Base-by-base conservation (phyloP, 2,888 invertebrate genomes). In the Scaptomyza parva region DNA sequence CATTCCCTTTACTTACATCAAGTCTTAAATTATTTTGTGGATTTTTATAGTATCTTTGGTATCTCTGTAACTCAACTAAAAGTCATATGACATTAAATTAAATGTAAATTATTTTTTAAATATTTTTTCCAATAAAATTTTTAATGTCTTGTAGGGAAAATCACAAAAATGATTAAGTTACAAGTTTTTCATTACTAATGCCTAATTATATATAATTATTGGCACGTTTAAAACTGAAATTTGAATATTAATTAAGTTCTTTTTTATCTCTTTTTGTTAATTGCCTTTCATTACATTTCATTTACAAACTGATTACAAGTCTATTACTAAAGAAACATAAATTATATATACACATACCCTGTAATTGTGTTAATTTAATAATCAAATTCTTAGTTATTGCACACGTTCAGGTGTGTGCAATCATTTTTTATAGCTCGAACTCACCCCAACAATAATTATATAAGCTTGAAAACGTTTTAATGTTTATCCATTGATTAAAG, bases 161-260 rank as follows among this genome's bases (percentile, higher is more conserved):
- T 6, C 5, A n/a, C 33, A 33, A 33, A n/a, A n/a, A 8, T n/a
- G n/a, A 14, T 14, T n/a, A 11, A 12, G 1, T 17, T 3, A 18
- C 9, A 8, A 22, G 33, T 48, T 33, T 9, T 6, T n/a, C 7
- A 5, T 20, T 11, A 9, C 6, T 12, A n/a, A 24, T 35, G 7
- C 18, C 20, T 62, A 50, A 68, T 54, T 74, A 62, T 11, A 30
- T 20, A 11, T 30, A 50, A 61, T 57, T 68, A 62, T n/a, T 35
- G 3, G 24, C 66, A 65, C 53, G 44, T 50, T 48, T 41, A 8
- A 22, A 44, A 12, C 37, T 35, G 6, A 48, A 39, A 30, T 12
- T 39, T 51, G 26, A 33, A 52, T 37, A 44, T 51, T 24, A 9
- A 24, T 53, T 39, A 18, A 50, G 40, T 50, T 3, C 14, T n/a